These are phyloP conservation scores for Tenodera sinensis DNA, from an alignment of 2,888 invertebrate species.

Conservation along the genomic window DNA sequence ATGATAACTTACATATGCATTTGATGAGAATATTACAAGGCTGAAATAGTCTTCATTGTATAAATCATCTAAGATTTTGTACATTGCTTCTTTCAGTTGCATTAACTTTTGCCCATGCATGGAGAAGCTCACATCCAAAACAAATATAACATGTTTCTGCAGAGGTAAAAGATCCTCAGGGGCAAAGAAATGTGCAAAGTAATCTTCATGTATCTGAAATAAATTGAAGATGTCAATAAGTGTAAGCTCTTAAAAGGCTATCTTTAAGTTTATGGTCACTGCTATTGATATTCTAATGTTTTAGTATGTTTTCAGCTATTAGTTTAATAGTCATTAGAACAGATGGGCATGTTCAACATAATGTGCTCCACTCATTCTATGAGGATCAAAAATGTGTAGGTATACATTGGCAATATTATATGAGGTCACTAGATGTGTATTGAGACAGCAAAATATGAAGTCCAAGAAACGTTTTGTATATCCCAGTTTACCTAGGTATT, in stretches of 20 bases:
- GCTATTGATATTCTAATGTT: too few relatives aligned
- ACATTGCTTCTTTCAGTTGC: slow-evolving; percentile 46
- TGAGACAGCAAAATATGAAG: too few relatives aligned
- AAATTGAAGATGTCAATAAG: background rate
- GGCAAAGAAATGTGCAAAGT: slow-evolving; percentile 52
- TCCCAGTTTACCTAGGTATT: too few relatives aligned
- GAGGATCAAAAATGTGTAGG: too few relatives aligned
- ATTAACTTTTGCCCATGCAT: slow-evolving; percentile 48
- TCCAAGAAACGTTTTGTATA: too few relatives aligned
- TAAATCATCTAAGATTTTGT: slow-evolving; percentile 43
- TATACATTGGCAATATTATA: too few relatives aligned
- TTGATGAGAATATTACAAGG: slow-evolving; percentile 42
- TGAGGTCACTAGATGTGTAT: too few relatives aligned
- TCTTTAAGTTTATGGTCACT: too few relatives aligned
- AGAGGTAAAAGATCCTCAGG: slow-evolving; percentile 43
- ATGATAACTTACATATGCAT: slow-evolving; percentile 20
- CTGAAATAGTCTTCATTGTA: slow-evolving; percentile 44
- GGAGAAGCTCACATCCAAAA: slow-evolving; percentile 51
- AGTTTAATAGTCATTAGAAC: too few relatives aligned
- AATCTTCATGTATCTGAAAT: slow-evolving; percentile 41
- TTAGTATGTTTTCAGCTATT: too few relatives aligned
- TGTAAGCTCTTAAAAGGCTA: background rate
- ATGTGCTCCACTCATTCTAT: too few relatives aligned
- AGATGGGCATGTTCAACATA: background rate
- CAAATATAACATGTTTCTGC: slow-evolving; percentile 49